These are phyloP conservation scores for Pediacus dermestoides DNA, from an alignment of 2,888 invertebrate species.

Conservation along the genomic window DNA sequence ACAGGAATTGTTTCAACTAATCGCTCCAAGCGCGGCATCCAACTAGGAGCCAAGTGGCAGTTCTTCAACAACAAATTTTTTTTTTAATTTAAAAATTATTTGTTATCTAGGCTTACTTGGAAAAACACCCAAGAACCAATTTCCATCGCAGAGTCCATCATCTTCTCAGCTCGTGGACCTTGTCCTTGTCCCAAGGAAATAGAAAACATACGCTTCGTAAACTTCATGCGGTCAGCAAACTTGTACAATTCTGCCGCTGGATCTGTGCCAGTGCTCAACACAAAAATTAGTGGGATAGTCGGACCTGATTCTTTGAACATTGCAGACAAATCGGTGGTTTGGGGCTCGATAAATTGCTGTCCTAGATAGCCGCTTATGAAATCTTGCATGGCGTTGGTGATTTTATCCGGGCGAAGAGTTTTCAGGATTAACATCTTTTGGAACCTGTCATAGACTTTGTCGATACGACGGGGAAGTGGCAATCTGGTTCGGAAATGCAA, in stretches of 20 bases:
- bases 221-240: conserved; percentile 78
- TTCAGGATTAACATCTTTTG: conserved; percentile 76
- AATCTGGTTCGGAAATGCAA: conserved; percentile 47
- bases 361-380: conserved; percentile 70
- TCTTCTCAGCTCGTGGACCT: conserved; percentile 75
- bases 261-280: conserved; percentile 87
- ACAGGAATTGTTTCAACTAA: conserved; percentile 74
- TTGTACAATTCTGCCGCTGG: conserved; percentile 78
- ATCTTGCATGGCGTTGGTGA: conserved; percentile 74
- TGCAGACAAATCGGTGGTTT: conserved; percentile 76
- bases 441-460: conserved; percentile 62
- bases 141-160: conserved; percentile 71
- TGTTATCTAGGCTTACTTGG: conserved; percentile 54
- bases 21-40: conserved; percentile 80
- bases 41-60: conserved; percentile 85
- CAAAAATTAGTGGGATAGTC: conserved; percentile 78
- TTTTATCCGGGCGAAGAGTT: conserved; percentile 79
- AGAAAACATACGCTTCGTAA: conserved; percentile 70
- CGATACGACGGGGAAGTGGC: conserved; percentile 64
- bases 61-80: conserved; percentile 61
- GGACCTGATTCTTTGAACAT: conserved; percentile 78
- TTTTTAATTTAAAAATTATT: too few relatives aligned
- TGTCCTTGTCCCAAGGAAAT: conserved; percentile 90
- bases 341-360: conserved; percentile 77
- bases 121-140: conserved; percentile 86